Evolutionary conservation across 2,888 invertebrate species (phyloP).

Genomic region (Ornithoptera alexandrae): DNA sequence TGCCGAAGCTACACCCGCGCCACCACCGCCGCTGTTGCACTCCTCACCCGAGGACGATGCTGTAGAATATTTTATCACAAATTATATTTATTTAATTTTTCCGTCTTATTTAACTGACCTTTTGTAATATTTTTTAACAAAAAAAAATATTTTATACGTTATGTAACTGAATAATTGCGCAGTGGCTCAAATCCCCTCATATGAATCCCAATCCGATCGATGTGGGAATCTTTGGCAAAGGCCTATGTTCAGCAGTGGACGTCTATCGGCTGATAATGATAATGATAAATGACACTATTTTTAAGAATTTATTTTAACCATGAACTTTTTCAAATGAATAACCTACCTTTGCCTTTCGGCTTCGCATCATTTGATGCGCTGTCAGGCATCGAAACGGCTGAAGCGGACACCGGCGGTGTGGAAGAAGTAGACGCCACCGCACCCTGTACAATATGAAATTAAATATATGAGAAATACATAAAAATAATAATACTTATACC

Average conservation of each 20-base stretch:
- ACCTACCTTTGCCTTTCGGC: constrained; percentile 69
- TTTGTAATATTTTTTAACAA: too few species aligned
- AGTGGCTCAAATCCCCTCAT: too few species aligned
- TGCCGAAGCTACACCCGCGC: constrained; percentile 56
- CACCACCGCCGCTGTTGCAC: constrained; percentile 51
- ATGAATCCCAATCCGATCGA: too few species aligned
- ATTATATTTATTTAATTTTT: too few species aligned
- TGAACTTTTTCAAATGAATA: constrained; percentile 20
- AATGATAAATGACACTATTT: too few species aligned
- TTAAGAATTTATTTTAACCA: not conserved
- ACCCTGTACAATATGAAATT: constrained; percentile 53
- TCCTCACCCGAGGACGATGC: constrained; percentile 66
- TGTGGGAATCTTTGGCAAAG: too few species aligned
- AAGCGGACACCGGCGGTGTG: constrained; percentile 70
- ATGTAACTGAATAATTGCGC: too few species aligned
- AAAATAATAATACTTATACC: not conserved
- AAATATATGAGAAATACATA: too few species aligned
- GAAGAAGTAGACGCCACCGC: constrained; percentile 76
- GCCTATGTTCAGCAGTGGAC: too few species aligned
- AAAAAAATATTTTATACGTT: too few species aligned
- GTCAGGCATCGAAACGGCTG: constrained; percentile 71
- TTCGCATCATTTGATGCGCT: constrained; percentile 68
- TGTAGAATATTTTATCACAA: constrained; percentile 38
- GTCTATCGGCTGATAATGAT: too few species aligned
- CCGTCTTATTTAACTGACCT: too few species aligned